Conservation (phyloP, 2,888 invertebrate genomes). For the Choreutis nemorana region DNA sequence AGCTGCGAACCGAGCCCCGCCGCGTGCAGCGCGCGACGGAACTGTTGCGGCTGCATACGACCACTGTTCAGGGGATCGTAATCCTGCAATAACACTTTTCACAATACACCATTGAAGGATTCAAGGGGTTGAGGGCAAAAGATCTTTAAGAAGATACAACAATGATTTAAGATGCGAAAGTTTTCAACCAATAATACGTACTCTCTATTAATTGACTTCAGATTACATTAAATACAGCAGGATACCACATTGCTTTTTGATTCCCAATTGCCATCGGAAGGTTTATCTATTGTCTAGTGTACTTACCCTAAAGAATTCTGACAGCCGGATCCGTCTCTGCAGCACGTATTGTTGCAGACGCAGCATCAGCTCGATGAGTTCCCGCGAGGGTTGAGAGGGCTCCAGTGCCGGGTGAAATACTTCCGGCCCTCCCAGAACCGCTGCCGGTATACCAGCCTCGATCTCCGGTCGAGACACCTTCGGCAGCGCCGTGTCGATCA, state of each 20-base stretch:
- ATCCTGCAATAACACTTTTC: conserved; percentile 63
- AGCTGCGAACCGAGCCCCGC: conserved; percentile 71
- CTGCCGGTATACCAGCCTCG: conserved; percentile 50
- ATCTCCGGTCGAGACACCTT: conserved; percentile 74
- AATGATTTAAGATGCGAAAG: not conserved
- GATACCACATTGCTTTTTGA: too few relatives aligned
- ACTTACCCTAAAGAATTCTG: conserved; percentile 73
- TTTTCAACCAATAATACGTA: not conserved
- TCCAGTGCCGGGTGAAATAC: conserved; percentile 70
- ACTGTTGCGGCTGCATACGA: conserved; percentile 73
- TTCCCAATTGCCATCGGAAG: not conserved
- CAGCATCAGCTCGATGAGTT: conserved; percentile 63
- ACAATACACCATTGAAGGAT: not conserved
- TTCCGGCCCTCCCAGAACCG: conserved; percentile 46
- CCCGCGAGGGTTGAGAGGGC: conserved; percentile 49
- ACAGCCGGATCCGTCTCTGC: conserved; percentile 70
- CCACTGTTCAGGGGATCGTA: conserved; percentile 76
- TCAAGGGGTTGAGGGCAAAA: not conserved
- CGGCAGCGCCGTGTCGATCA: conserved; percentile 73
- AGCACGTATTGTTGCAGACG: conserved; percentile 73
- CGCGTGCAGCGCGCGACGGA: conserved; percentile 72
- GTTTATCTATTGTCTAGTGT: too few relatives aligned
- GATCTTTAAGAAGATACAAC: not conserved
- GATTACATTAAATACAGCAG: too few relatives aligned
- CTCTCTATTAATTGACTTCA: too few relatives aligned